A percentile compares a stretch with the other conserved stretches of the same genome.
phyloP scores from a whole-genome alignment of 2,888 invertebrate species.

The Acronicta psi region DNA sequence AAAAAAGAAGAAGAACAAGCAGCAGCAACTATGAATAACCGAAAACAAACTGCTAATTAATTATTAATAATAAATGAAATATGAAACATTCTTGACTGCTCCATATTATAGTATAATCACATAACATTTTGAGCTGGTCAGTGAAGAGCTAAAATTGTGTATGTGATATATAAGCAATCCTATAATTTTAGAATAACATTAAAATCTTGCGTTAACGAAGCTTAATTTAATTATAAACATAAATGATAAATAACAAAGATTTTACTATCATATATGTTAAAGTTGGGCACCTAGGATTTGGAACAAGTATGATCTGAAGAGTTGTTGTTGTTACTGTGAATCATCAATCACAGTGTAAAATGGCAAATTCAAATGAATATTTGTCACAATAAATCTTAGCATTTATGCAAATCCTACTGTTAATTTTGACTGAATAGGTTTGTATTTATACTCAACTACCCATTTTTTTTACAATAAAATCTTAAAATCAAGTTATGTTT shows the following conservation, averaged over 20 bases:
- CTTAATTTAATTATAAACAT: conserved; percentile 68
- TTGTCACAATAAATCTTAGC: conserved; percentile 68
- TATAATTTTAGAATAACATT: conserved; percentile 67
- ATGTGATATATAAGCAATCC: conserved; percentile 76
- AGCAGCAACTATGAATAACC: conserved; percentile 58
- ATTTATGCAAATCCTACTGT: conserved; percentile 80
- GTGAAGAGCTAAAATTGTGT: conserved; percentile 69
- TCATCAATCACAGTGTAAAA: conserved; percentile 23
- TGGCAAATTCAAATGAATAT: conserved; percentile 50
- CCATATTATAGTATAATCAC: conserved; percentile 66
- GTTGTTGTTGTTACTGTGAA: conserved; percentile 19
- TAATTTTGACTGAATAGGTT: conserved; percentile 82
- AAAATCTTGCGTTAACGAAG: conserved; percentile 68
- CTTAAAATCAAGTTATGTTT: conserved; percentile 66
- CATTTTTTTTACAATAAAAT: conserved; percentile 84
- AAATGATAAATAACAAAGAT: conserved; percentile 63
- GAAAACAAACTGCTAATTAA: conserved; percentile 80
- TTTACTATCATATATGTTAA: conserved; percentile 63
- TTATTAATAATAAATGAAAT: conserved; percentile 30
- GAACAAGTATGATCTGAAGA: conserved; percentile 69
- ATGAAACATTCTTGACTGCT: conserved; percentile 61
- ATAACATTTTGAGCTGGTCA: conserved; percentile 68
- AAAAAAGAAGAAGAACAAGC: conserved; percentile 91
- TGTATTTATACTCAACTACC: conserved; percentile 78
- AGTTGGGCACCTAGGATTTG: conserved; percentile 50